Base-by-base conservation (phyloP, 2,797 vertebrate genomes). In the Etheostoma perlongum region DNA sequence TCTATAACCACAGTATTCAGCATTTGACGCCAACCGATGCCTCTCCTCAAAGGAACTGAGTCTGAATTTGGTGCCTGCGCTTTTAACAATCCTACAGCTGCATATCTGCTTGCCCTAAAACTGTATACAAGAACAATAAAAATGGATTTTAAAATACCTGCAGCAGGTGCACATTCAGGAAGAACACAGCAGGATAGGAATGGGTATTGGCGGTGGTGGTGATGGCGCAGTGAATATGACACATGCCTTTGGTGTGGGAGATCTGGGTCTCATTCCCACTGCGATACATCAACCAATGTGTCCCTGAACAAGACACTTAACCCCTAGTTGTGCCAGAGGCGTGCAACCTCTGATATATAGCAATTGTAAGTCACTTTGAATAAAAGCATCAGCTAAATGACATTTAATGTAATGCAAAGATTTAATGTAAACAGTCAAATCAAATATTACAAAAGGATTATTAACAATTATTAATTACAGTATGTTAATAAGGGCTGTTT, bases 391-490 rank as follows among this genome's bases (percentile, higher is more conserved):
- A 30, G 30, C 30, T 30, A 30, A 30, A 30, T 30, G 30, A 30
- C 30, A 30, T 5, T 5, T 30, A 30, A 30, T 30, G 30, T 30
- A 30, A 30, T 30, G 30, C 30, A 30, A 30, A 30, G 30, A 5
- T 30, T 30, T 5, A 30, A 30, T 30, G 10, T 40, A 46, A 75
- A 70, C 21, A 44, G 16, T 21, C 49, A 51, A 70, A 61, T 36
- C 16, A 66, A 76, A 67, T 44, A 67, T 57, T 68, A 71, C 30
- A 58, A 33, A 70, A 67, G 1, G 6, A 83, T 83, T 48, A 69
- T 27, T 65, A 74, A 74, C 74, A 49, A 64, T 76, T 79, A 74
- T 79, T 78, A 76, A 72, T 76, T 81, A 60, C 19, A 47, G 57
- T n/a, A 54, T 18, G 12, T 61, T 72, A 85, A 83, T 67, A 69